Base-by-base conservation (phyloP, 1,140 invertebrate species). In the Araneus ventricosus region DNA sequence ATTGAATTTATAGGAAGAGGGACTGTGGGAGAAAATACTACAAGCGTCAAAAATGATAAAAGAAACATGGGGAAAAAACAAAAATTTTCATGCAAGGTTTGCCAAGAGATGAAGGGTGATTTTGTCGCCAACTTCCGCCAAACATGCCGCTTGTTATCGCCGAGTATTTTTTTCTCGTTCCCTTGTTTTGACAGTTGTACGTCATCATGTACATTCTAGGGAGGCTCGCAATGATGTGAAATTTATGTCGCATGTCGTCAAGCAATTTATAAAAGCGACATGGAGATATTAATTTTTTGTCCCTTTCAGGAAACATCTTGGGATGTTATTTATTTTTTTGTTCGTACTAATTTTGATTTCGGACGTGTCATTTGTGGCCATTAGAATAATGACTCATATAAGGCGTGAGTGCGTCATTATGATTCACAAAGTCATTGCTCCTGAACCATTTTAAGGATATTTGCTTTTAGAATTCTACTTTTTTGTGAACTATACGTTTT, bases 261-360 rank as follows among this genome's bases (percentile, higher is more conserved):
- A 67, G 57, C 37, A 85, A 91, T 91, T 91, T 91, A 91, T 91
- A 91, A 91, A 84, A 84, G 79, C 10, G 67, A 41, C 37, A 39
- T 67, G 39, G 20, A 52, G 39, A 88, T 67, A 88, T 88, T 88
- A 39, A 75, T 88, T 75, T 88, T n/a, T 37, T 61, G 14, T 59
- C 34, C 57, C 45, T 37, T 57, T 57, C 57, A 24, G 39, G 45
- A 45, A 57, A 84, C 80, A 52, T 17, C 45, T n/a, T 52, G 20
- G 80, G 39, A 61, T 45, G 27, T 41, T 52, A 10, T 45, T 20
- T 82, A 45, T 82, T 80, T 41, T 45, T 6, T n/a, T 45, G 41
- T 52, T 52, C 45, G 80, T 45, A 39, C 41, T 82, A 82, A 82
- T 82, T 52, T 82, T 45, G n/a, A 82, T 82, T 82, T 41, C 4